Base-by-base conservation (phyloP, 2,888 invertebrate species). In the Aproaerema taeniolella region DNA sequence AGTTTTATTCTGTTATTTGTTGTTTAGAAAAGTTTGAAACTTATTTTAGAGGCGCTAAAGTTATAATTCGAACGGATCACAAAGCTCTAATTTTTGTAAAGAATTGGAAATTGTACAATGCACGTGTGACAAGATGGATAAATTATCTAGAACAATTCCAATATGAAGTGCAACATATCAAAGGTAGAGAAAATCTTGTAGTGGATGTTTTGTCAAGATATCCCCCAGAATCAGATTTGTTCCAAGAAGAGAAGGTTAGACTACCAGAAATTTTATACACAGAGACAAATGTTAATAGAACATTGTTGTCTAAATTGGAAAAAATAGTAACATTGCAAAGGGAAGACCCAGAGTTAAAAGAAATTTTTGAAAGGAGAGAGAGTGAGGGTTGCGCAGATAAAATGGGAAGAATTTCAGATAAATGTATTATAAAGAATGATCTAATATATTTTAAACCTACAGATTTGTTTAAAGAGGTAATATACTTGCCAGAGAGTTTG, bases 11-110 rank as follows among this genome's bases (percentile, higher is more conserved):
- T 1, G 37, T 58, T 0, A 53, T 58, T 2, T 36, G 28, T 31
- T 49, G 50, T 14, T 38, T 57, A 10, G 13, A 41, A 10, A 55
- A 53, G 17, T 55, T 53, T 26, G 55, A 55, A 11, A 53, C 56
- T 0, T 58, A 57, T 41, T 36, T 57, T 4, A 42, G 54, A 9
- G 55, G 58, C 0, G 6, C 42, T 0, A 49, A 49, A 13, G 9
- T 55, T 1, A 42, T 49, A 3, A 53, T 58, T 10, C 24, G 28
- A 13, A 50, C 55, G 0, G 55, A 56, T 36, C 53, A 58, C 15
- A 49, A 56, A 14, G 47, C 50, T 0, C 31, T 54, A 11, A 20
- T 11, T 1, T 55, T 56, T 37, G 41, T 55, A 0, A 53, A 47
- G 38, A 45, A 15, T 1, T 53, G 52, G 49, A 53, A 47, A 29